Base-by-base conservation (phyloP, 2,113 vertebrate genomes). In the Corynorhinus townsendii region DNA sequence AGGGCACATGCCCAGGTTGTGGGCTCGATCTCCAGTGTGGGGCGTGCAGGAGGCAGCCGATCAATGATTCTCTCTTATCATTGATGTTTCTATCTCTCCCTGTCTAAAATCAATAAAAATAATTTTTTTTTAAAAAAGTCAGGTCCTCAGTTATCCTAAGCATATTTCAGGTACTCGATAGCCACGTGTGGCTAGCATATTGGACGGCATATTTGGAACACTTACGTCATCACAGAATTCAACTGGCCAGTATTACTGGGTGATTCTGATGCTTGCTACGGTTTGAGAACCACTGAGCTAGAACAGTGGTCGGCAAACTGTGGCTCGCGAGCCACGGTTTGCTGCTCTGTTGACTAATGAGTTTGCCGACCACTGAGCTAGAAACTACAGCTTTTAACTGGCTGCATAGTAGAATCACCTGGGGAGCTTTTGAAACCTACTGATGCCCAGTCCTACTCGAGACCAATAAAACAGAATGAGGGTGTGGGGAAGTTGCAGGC, bases 201-300 rank as follows among this genome's bases (percentile, higher is more conserved):
- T 15, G 24, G 40, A 38, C 5, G 0, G 38, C 6, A 20, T 28
- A 0, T 22, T 12, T 0, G 7, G 81, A 73, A 20, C 49, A 20
- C 52, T 90, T 68, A 14, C 12, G 2, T 59, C 30, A 4, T 68
- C 59, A 7, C 8, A 68, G 91, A 54, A 75, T 38, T 80, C 62
- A 14, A 0, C 4, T 43, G 47, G 79, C n/a, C 15, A 3, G 47
- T 15, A 7, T 28, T 12, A 1, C 56, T 0, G 0, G 40, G 47
- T 19, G n/a, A 38, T n/a, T 68, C 45, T 72, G 52, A 40, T 3
- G 7, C 9, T 0, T 15, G 64, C 24, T 10, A 3, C 59, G 26
- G 33, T 38, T 35, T 68, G 47, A 49, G 47, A 52, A 49, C 40
- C 59, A 20, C 64, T 52, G 47, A 86, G 49, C 68, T 26, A 38